These are phyloP conservation scores for Alca torda DNA, from an alignment of 2,797 vertebrate genomes.

Conservation along the genomic window DNA sequence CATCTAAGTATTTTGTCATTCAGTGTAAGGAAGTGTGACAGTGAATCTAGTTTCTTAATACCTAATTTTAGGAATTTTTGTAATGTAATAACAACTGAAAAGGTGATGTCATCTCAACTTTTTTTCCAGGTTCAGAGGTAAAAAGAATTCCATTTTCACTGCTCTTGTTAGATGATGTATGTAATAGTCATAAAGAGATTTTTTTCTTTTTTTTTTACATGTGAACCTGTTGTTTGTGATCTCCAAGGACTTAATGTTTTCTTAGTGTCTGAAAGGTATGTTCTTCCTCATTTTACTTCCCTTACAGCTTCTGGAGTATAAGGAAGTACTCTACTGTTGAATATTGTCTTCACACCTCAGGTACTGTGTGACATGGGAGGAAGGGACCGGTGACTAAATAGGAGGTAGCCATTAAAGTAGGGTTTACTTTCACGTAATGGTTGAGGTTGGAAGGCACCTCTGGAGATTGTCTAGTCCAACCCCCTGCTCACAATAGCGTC, in stretches of 20 bases:
- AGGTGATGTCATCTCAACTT: neutral
- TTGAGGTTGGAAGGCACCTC: neutral
- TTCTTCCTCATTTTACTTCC: neutral
- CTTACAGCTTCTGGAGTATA: neutral
- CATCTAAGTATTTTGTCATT: neutral
- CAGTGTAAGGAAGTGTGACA: neutral
- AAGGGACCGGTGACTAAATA: neutral
- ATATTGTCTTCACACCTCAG: neutral
- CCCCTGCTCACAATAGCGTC: fast-evolving
- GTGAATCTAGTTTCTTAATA: neutral
- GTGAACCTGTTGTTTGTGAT: neutral
- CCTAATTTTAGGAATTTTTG: neutral
- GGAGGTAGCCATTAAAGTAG: neutral
- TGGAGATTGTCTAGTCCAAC: neutral
- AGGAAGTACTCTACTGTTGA: neutral
- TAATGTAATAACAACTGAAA: conserved; percentile 8
- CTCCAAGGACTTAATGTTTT: neutral
- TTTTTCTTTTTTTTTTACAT: neutral
- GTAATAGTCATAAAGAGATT: neutral
- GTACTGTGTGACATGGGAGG: neutral
- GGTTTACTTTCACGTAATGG: neutral
- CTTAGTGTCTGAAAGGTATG: neutral
- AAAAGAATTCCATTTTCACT: neutral
- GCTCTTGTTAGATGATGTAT: neutral
- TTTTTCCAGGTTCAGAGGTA: neutral